Conservation (phyloP, 2,113 vertebrate species). For the Paratilapia polleni region DNA sequence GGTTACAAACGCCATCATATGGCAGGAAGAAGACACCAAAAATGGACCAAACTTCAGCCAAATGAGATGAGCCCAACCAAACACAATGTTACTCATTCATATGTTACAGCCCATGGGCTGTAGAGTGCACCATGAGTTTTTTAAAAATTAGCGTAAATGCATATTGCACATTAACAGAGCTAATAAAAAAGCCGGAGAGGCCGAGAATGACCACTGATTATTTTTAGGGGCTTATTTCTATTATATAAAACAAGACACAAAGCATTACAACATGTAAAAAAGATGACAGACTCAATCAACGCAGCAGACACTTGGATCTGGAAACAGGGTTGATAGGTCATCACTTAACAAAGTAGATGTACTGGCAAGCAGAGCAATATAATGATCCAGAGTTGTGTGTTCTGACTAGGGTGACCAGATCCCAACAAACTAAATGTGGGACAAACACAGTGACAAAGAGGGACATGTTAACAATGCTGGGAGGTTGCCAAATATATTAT, state of each 20-base stretch:
- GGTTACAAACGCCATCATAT: background rate
- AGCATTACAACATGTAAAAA: background rate
- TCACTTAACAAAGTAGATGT: background rate
- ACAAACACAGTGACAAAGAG: too few species aligned
- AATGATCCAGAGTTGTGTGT: background rate
- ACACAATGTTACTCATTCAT: background rate
- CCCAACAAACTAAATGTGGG: too few species aligned
- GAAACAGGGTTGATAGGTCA: slow-evolving; percentile 1
- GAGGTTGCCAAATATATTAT: too few species aligned
- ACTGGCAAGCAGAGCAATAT: background rate
- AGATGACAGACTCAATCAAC: too few species aligned
- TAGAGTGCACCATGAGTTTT: background rate
- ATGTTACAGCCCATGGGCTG: background rate
- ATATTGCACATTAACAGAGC: background rate
- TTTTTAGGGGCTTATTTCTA: background rate
- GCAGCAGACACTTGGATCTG: background rate
- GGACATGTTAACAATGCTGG: too few species aligned
- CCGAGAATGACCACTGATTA: background rate
- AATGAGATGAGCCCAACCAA: background rate
- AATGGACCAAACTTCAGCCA: background rate
- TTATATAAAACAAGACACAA: background rate
- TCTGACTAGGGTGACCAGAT: too few species aligned
- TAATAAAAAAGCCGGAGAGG: background rate
- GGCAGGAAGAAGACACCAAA: background rate
- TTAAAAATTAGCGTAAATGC: background rate